Conservation (phyloP, 2,888 invertebrate genomes). For the Melanostoma scalare region DNA sequence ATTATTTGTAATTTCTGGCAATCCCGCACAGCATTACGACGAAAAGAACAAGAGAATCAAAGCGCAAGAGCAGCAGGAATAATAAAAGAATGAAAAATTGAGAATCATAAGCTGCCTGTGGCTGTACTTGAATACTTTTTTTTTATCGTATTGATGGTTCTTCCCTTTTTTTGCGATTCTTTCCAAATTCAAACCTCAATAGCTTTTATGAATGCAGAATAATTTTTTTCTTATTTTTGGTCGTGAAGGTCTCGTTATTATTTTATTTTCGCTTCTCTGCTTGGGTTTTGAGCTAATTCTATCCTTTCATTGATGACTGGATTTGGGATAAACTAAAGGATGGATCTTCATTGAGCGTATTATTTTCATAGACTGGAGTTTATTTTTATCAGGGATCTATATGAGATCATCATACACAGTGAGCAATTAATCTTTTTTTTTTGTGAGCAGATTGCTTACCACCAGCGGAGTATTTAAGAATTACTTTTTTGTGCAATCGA, state of each 20-base stretch:
- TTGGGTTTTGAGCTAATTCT: conserved; percentile 52
- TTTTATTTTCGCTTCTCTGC: not conserved
- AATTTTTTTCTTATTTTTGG: conserved; percentile 18
- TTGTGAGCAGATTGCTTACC: conserved; percentile 47
- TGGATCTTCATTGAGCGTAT: conserved; percentile 50
- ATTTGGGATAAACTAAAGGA: not conserved
- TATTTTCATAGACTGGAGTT: conserved; percentile 36
- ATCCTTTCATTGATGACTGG: conserved; percentile 63
- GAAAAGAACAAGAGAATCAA: conserved; percentile 23
- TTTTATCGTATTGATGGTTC: conserved; percentile 20
- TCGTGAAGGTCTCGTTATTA: conserved; percentile 39
- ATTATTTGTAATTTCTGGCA: conserved; percentile 67
- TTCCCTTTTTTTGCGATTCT: conserved; percentile 10
- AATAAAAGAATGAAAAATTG: conserved; percentile 28
- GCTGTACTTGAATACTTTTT: conserved; percentile 41
- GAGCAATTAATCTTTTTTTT: conserved; percentile 39
- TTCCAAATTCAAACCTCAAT: conserved; percentile 15
- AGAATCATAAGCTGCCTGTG: conserved; percentile 42
- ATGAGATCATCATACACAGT: conserved; percentile 3
- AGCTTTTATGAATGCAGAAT: conserved; percentile 45
- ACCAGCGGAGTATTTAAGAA: conserved; percentile 61
- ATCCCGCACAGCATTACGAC: conserved; percentile 49
- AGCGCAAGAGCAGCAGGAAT: conserved; percentile 21
- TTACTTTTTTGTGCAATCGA: conserved; percentile 47
- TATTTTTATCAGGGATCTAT: not conserved